Evolutionary conservation across 1,140 invertebrate genomes (phyloP), one percentile per base, ranked within the genome.

Genomic region (Caenorhabditis latens): DNA sequence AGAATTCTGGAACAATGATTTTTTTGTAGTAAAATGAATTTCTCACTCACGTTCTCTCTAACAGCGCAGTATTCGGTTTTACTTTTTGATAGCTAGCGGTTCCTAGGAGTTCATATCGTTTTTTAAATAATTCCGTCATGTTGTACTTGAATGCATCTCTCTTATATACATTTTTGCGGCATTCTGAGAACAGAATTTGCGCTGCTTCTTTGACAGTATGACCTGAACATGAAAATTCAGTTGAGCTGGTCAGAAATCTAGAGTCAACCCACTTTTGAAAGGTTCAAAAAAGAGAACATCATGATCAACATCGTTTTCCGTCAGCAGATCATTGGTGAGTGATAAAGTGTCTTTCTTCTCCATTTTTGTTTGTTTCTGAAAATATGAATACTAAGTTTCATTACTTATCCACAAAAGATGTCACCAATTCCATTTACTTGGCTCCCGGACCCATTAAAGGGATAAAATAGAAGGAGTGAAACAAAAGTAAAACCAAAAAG

Each of bases 121-220:
- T 79, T 53, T 50, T 79, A n/a, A 79, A 79, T 9, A 79, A 24
- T 24, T 79, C 71, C 24, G 71, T 79, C 46, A 79, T 24, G 24
- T 79, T 79, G 21, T 53, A 50, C 40, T 79, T 48, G 71, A 79
- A 79, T 11, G 53, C n/a, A 14, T 79, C 46, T 9, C n/a, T n/a
- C n/a, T 79, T 79, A 4, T 50, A 19, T 19, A 11, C 11, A 50
- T 79, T 42, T 43, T 71, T 53, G 0, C 53, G n/a, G n/a, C 71
- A 79, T 21, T 48, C 46, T 1, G 71, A 48, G 9, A 50, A 24
- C 11, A 79, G n/a, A 79, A 79, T 8, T 50, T 79, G 46, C 8
- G 46, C 7, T 7, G 71, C 71, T 50, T 50, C 71, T 50, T 50
- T 79, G n/a, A 79, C 50, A 50, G 71, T 79, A 11, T 50, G 46